phyloP scores from a whole-genome alignment of 1,140 invertebrate genomes.

The Harlomillsia oculata region DNA sequence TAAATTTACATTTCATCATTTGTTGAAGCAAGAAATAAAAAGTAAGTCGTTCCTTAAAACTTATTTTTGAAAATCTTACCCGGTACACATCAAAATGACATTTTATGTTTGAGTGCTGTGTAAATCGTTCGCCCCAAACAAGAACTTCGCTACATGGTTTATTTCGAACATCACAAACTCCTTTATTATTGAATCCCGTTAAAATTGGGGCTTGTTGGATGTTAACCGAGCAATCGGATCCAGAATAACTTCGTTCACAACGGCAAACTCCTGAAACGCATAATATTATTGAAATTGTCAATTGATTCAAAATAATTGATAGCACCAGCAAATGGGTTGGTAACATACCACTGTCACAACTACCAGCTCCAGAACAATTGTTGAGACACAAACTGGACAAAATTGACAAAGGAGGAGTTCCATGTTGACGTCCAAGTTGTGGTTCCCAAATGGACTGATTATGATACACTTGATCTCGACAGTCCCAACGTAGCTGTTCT shows the following conservation, averaged over 20 bases:
- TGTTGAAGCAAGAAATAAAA: neutral
- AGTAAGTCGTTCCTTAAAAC: neutral
- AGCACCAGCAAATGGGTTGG: neutral
- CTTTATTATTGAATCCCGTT: slow-evolving; percentile 13
- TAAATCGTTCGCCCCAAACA: slow-evolving; percentile 31
- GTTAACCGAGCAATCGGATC: slow-evolving; percentile 32
- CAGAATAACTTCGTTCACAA: slow-evolving; percentile 24
- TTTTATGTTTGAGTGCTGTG: slow-evolving; percentile 23
- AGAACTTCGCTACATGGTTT: slow-evolving; percentile 34
- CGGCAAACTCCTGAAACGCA: slow-evolving; percentile 21
- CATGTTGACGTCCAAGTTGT: slow-evolving; percentile 31
- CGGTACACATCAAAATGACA: slow-evolving; percentile 34
- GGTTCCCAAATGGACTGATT: slow-evolving; percentile 35
- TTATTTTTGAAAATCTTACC: slow-evolving; percentile 15
- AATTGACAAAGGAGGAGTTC: slow-evolving; percentile 32
- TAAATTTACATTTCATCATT: neutral
- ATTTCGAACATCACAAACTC: slow-evolving; percentile 32
- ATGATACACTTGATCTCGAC: slow-evolving; percentile 34
- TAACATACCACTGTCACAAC: slow-evolving; percentile 29
- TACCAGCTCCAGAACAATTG: slow-evolving; percentile 27
- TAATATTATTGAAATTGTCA: neutral
- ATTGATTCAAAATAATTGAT: neutral
- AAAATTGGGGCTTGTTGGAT: slow-evolving; percentile 20
- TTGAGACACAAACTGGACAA: slow-evolving; percentile 33
- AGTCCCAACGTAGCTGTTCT: slow-evolving; percentile 33